Evolutionary conservation across 2,888 invertebrate species (phyloP).

Genomic region (Orthosia incerta): DNA sequence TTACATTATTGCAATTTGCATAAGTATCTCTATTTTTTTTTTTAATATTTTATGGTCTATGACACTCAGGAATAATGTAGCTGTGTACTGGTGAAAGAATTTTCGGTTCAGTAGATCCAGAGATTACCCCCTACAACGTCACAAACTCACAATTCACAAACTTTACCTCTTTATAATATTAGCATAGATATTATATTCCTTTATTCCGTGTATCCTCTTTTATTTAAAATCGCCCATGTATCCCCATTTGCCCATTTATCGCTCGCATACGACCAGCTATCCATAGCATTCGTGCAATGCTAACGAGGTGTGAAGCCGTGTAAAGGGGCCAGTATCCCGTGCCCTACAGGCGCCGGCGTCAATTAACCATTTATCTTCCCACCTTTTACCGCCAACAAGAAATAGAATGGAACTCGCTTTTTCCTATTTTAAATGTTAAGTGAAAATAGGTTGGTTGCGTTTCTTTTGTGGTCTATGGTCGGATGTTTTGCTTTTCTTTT

Average conservation of each 20-base stretch:
- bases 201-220: background rate
- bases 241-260: conserved; percentile 38
- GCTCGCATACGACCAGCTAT: conserved; percentile 22
- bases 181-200: background rate
- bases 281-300: conserved; percentile 56
- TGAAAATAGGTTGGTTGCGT: conserved; percentile 41
- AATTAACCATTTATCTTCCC: conserved; percentile 68
- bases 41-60: too few species aligned
- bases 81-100: too few species aligned
- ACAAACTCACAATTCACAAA: too few species aligned
- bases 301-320: conserved; percentile 66
- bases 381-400: conserved; percentile 55
- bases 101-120: too few species aligned
- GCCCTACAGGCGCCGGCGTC: conserved; percentile 61
- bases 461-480: conserved; percentile 33
- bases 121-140: too few species aligned
- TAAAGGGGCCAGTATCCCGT: conserved; percentile 51
- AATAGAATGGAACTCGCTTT: conserved; percentile 55
- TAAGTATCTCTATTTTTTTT: too few species aligned
- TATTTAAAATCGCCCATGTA: conserved; percentile 26
- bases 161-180: too few species aligned
- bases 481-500: background rate
- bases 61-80: too few species aligned
- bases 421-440: conserved; percentile 59
- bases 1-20: too few species aligned